A percentile compares a stretch with the other conserved stretches of the same genome.
These are phyloP conservation scores for Dolichotis patagonum DNA, from an alignment of 2,113 vertebrate genomes.

Conservation along the genomic window DNA sequence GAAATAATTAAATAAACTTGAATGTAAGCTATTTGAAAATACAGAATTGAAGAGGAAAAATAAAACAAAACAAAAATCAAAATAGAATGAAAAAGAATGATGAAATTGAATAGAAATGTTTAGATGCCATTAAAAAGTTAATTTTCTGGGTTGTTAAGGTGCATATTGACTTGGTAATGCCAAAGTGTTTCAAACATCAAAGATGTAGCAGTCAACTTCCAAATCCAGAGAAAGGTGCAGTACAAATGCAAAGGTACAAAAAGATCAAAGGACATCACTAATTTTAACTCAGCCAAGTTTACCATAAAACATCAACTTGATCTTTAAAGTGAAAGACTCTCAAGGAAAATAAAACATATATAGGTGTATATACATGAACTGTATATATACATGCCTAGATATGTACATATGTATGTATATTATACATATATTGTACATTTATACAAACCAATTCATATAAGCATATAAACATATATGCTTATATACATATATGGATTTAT, in stretches of 20 bases:
- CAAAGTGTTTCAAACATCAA: background rate
- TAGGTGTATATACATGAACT: background rate
- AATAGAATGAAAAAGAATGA: background rate
- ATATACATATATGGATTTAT: background rate
- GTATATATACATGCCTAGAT: background rate
- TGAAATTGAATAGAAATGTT: background rate
- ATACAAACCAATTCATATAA: background rate
- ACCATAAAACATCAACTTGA: background rate
- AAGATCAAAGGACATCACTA: background rate
- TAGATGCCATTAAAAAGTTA: background rate
- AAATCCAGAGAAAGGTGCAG: background rate
- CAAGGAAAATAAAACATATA: background rate
- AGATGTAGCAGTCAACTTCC: no score
- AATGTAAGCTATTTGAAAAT: background rate
- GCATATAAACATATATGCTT: background rate
- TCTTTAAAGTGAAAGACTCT: background rate
- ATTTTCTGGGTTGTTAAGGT: background rate
- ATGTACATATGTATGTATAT: background rate
- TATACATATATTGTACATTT: background rate
- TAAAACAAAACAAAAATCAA: no score
- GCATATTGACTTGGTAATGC: background rate
- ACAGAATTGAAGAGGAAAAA: no score
- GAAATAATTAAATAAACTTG: background rate
- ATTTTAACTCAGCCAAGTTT: background rate
- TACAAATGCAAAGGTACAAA: background rate